A percentile compares a stretch with the other conserved stretches of the same genome.
These are phyloP conservation scores for Andrena haemorrhoa DNA, from an alignment of 2,888 invertebrate species.

Conservation along the genomic window DNA sequence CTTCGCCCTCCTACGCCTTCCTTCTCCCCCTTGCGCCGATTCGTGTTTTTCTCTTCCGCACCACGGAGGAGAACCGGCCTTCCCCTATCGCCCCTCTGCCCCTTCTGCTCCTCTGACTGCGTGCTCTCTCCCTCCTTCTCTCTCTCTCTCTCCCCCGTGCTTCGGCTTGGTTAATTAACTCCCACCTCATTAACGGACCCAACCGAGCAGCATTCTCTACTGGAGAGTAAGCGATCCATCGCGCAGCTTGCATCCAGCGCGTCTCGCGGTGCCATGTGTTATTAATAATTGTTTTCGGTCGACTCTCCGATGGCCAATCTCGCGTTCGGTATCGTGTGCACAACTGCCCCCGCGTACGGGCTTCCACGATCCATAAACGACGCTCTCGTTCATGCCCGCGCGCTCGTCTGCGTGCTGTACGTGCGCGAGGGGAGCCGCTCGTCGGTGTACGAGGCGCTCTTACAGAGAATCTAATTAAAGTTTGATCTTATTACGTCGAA, in stretches of 20 bases:
- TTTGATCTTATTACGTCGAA: slow-evolving; percentile 61
- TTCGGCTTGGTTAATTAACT: slow-evolving; percentile 82
- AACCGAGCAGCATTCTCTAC: slow-evolving; percentile 74
- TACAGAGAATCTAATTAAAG: slow-evolving; percentile 58
- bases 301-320: slow-evolving; percentile 49
- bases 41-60: slow-evolving; percentile 39
- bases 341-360: neutral
- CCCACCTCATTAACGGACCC: slow-evolving; percentile 82
- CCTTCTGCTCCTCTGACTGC: neutral
- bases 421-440: neutral
- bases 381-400: neutral
- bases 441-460: slow-evolving; percentile 33
- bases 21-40: slow-evolving; percentile 23
- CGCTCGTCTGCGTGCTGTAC: neutral
- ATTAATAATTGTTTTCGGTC: slow-evolving; percentile 68
- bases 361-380: slow-evolving; percentile 28
- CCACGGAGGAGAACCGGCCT: slow-evolving; percentile 5
- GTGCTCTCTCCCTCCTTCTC: neutral
- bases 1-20: slow-evolving; percentile 3
- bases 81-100: slow-evolving; percentile 11
- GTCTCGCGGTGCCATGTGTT: slow-evolving; percentile 56
- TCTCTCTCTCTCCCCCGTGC: slow-evolving; percentile 41
- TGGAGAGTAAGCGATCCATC: slow-evolving; percentile 52
- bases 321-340: slow-evolving; percentile 34
- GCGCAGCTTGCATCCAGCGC: slow-evolving; percentile 44